These are phyloP conservation scores for Parasteatoda tepidariorum DNA, from an alignment of 1,140 invertebrate genomes.

Conservation along the genomic window DNA sequence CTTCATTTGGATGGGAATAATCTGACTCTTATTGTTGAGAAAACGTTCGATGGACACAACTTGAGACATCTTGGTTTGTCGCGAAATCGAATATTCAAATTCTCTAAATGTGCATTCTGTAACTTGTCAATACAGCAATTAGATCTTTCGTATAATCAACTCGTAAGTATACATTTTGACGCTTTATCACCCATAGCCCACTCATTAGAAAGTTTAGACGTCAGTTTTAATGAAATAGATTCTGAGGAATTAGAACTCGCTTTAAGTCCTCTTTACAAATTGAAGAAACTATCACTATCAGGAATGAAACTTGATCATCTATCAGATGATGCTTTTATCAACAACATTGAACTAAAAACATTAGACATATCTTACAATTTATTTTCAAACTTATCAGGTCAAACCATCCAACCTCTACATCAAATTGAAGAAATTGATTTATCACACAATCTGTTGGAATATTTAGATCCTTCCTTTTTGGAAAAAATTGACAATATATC, in stretches of 20 bases:
- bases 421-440: slow-evolving; percentile 74
- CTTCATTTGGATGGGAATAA: slow-evolving; percentile 82
- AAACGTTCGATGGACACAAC: slow-evolving; percentile 76
- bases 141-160: slow-evolving; percentile 80
- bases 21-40: slow-evolving; percentile 76
- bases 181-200: slow-evolving; percentile 74
- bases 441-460: slow-evolving; percentile 74
- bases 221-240: slow-evolving; percentile 76
- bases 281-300: slow-evolving; percentile 73
- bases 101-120: slow-evolving; percentile 77
- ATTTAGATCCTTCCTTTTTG: slow-evolving; percentile 73
- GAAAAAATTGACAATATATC: slow-evolving; percentile 66
- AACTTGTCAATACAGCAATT: slow-evolving; percentile 76
- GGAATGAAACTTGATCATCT: slow-evolving; percentile 62
- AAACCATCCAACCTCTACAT: slow-evolving; percentile 72
- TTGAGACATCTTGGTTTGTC: slow-evolving; percentile 73
- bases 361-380: slow-evolving; percentile 68
- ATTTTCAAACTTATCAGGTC: slow-evolving; percentile 72
- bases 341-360: slow-evolving; percentile 58
- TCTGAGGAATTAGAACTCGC: slow-evolving; percentile 69
- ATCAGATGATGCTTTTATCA: slow-evolving; percentile 62
- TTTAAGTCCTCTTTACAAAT: slow-evolving; percentile 72
- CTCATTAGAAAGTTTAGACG: slow-evolving; percentile 74
- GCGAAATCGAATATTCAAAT: slow-evolving; percentile 78
- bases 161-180: slow-evolving; percentile 75